phyloP scores from a whole-genome alignment of 1,140 invertebrate genomes.

The Cylas formicarius region DNA sequence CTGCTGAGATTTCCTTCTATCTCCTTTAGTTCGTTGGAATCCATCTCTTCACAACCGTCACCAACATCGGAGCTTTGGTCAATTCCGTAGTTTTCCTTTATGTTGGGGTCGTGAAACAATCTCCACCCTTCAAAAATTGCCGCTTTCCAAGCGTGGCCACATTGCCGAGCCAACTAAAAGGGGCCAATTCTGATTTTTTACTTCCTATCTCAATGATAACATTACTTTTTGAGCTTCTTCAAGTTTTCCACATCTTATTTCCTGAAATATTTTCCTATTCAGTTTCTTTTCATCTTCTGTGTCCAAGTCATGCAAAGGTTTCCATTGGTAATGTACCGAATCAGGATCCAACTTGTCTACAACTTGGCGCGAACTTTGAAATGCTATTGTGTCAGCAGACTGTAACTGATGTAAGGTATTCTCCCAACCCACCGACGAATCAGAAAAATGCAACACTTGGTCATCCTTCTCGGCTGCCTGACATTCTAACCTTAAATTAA shows the following conservation, averaged over 20 bases:
- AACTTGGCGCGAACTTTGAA: slow-evolving; percentile 47
- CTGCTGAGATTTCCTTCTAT: slow-evolving; percentile 79
- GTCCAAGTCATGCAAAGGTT: slow-evolving; percentile 80
- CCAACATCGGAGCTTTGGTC: slow-evolving; percentile 20
- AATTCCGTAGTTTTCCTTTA: slow-evolving; percentile 30
- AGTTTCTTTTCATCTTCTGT: slow-evolving; percentile 78
- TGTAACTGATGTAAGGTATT: slow-evolving; percentile 80
- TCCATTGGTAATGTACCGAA: slow-evolving; percentile 73
- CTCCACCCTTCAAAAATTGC: slow-evolving; percentile 86
- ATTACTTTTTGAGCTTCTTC: slow-evolving; percentile 65
- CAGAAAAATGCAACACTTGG: slow-evolving; percentile 62
- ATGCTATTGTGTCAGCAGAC: slow-evolving; percentile 47
- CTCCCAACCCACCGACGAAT: slow-evolving; percentile 79
- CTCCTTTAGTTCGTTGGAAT: slow-evolving; percentile 37
- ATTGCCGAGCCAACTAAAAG: slow-evolving; percentile 63
- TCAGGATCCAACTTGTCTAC: slow-evolving; percentile 86
- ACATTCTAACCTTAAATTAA: slow-evolving; percentile 59
- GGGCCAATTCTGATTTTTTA: no score
- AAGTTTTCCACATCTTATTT: slow-evolving; percentile 77
- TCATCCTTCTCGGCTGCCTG: slow-evolving; percentile 65
- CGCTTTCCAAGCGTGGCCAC: slow-evolving; percentile 84
- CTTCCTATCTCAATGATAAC: no score
- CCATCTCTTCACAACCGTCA: slow-evolving; percentile 27
- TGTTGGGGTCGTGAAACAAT: slow-evolving; percentile 76
- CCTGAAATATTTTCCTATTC: slow-evolving; percentile 58